Base-by-base conservation (phyloP, 2,888 invertebrate genomes). In the Chrysodeixis includens region DNA sequence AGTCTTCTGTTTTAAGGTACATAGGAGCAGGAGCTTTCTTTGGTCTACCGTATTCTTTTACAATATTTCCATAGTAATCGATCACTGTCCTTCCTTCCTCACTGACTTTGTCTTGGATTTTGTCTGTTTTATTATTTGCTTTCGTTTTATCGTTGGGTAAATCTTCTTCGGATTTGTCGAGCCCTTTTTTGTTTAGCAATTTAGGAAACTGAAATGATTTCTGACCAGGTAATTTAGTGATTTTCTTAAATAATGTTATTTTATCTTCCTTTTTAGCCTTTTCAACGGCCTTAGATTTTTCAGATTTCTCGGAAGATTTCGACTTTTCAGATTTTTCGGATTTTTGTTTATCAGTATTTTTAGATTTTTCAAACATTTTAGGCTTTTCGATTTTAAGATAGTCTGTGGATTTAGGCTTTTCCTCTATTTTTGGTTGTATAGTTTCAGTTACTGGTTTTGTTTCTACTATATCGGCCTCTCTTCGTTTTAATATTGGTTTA, bases 11-110 rank as follows among this genome's bases (percentile, higher is more conserved):
- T 77, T 96, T 96, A 22, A 97, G 92, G 78, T 96, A 97, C 49
- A 96, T 87, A 0, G 95, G 95, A 12, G 95, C 92, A 55, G 90
- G 86, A 8, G 93, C 86, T 82, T 92, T 95, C 71, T 94, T 95
- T 16, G 92, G 92, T 64, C 90, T 92, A 14, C 97, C 96, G 81
- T 96, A 96, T 85, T 97, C 97, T 80, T 96, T 96, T 1, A 98
- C 97, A 74, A 98, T 96, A 86, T 97, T 97, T 18, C 97, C 97
- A 82, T 98, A 98, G 86, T 97, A 97, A 90, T 97, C 97, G 16
- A 97, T 97, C 0, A 97, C 96, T 0, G 97, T 97, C 86, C 95
- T 96, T 0, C 96, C 96, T 88, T 97, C 97, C 76, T 97, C 97
- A 56, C 94, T 94, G 30, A 95, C 87, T 85, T 93, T 93, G 78